phyloP scores from a whole-genome alignment of 2,888 invertebrate species.

The Sceliomorpha sp. region DNA sequence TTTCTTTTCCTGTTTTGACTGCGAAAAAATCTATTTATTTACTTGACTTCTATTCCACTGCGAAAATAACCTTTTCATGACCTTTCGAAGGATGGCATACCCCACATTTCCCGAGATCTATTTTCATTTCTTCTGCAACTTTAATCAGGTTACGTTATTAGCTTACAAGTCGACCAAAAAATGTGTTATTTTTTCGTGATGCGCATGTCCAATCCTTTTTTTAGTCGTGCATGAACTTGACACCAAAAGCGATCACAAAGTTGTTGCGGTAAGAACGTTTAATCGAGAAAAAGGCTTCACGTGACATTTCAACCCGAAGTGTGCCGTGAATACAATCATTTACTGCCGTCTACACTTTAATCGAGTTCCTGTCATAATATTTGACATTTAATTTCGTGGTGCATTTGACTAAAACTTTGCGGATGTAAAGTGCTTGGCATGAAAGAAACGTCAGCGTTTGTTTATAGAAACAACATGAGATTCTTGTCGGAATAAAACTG shows the following conservation, averaged over 20 bases:
- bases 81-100: too few relatives aligned
- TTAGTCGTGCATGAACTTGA: too few relatives aligned
- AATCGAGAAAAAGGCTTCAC: neutral
- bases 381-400: slow-evolving; percentile 44
- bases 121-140: too few relatives aligned
- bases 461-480: slow-evolving; percentile 29
- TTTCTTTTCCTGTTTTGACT: slow-evolving; percentile 31
- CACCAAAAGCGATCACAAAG: neutral
- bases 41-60: too few relatives aligned
- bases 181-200: too few relatives aligned
- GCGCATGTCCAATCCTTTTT: too few relatives aligned
- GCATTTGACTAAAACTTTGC: slow-evolving; percentile 39
- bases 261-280: neutral
- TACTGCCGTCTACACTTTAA: slow-evolving; percentile 29
- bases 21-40: too few relatives aligned
- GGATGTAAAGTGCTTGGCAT: slow-evolving; percentile 14
- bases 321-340: slow-evolving; percentile 26
- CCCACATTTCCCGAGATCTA: too few relatives aligned
- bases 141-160: too few relatives aligned
- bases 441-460: slow-evolving; percentile 31
- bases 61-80: too few relatives aligned
- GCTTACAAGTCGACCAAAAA: too few relatives aligned
- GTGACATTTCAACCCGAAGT: slow-evolving; percentile 16
- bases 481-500: slow-evolving; percentile 35
- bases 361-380: slow-evolving; percentile 38